These are phyloP conservation scores for Echinometra lucunter DNA, from an alignment of 53 echinoderm and acorn worm species.

Conservation along the genomic window DNA sequence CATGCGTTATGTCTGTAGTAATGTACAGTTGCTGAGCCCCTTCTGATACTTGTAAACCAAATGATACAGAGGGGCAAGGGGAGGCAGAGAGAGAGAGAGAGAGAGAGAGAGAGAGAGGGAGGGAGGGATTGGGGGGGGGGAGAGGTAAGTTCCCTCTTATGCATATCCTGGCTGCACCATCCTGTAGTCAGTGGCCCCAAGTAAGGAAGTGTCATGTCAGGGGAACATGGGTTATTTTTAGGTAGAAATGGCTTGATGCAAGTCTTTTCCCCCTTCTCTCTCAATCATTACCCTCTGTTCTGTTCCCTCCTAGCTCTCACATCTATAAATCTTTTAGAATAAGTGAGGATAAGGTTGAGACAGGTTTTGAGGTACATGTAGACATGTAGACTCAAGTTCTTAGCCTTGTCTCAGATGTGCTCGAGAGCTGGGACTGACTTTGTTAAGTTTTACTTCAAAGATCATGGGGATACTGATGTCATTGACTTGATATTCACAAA, in stretches of 20 bases:
- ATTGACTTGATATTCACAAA: background rate
- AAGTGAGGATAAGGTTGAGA: background rate
- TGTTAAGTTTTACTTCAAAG: background rate
- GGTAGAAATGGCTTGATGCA: background rate
- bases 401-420: background rate
- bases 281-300: conserved; percentile 42
- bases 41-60: too few species aligned
- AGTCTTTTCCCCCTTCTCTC: background rate
- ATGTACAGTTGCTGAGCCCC: too few species aligned
- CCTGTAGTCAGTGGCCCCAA: background rate
- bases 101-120: background rate
- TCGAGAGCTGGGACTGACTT: background rate
- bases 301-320: background rate
- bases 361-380: conserved; percentile 5
- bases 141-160: background rate
- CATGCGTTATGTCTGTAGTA: too few species aligned
- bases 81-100: background rate
- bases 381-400: background rate
- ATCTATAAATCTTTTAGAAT: background rate
- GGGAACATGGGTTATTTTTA: conserved; percentile 51
- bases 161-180: background rate
- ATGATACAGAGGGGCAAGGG: background rate
- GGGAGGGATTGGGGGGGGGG: background rate
- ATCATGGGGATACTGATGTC: background rate
- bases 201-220: conserved; percentile 25